These are phyloP conservation scores for Adelosebastes latens DNA, from an alignment of 2,797 vertebrate species.

Conservation along the genomic window DNA sequence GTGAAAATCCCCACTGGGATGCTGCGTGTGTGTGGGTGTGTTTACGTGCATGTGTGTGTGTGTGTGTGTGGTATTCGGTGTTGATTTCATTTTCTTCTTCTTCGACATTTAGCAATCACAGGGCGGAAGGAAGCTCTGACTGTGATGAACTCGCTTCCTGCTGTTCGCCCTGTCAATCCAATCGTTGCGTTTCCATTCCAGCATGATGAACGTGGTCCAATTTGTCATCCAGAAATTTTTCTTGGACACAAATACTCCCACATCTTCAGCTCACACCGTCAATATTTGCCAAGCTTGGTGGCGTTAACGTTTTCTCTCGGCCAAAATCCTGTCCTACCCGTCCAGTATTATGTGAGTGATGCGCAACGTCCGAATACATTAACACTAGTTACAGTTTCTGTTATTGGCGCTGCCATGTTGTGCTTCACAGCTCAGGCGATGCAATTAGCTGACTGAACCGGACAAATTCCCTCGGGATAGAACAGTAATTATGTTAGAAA, in stretches of 20 bases:
- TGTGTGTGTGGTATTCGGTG: background rate
- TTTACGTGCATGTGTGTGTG: background rate
- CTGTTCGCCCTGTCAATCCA: slow-evolving; percentile 6
- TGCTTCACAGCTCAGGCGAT: slow-evolving; percentile 8
- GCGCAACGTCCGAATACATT: background rate
- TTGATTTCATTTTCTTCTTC: background rate
- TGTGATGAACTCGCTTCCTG: slow-evolving; percentile 24
- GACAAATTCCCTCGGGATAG: background rate
- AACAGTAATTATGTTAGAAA: background rate
- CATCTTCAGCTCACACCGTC: background rate
- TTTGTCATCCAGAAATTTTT: slow-evolving; percentile 9
- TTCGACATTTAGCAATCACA: slow-evolving; percentile 7
- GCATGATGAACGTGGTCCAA: slow-evolving; percentile 8
- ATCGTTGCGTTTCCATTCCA: background rate
- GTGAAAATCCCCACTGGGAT: slow-evolving; percentile 39
- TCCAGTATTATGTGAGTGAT: background rate
- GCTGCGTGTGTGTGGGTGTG: background rate
- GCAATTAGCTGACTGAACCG: slow-evolving; percentile 1
- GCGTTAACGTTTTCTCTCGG: background rate
- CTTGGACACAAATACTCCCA: background rate
- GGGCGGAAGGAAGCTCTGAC: slow-evolving; percentile 5
- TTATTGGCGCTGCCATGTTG: background rate
- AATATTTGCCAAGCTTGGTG: slow-evolving; percentile 6
- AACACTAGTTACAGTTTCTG: background rate
- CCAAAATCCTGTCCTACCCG: background rate